Conservation (phyloP, 1,140 invertebrate genomes). For the Ceratina calcarata region DNA sequence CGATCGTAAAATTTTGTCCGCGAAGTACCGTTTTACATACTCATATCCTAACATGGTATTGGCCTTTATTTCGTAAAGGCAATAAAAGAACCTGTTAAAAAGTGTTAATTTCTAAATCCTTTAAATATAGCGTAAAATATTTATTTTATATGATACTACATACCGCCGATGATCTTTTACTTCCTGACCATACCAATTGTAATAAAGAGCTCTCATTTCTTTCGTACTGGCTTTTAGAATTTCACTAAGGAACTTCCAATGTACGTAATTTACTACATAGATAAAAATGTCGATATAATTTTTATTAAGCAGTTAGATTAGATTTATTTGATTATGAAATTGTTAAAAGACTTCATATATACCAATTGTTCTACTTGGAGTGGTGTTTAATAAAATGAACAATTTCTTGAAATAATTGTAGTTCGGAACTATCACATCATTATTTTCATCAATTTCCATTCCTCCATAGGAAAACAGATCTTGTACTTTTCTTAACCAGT, state of each 20-base stretch:
- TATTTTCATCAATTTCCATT: background rate
- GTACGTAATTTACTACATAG: constrained; percentile 62
- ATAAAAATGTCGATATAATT: background rate
- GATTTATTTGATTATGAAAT: background rate
- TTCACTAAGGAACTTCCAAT: constrained; percentile 59
- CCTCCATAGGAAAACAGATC: background rate
- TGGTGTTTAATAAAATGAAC: constrained; percentile 24
- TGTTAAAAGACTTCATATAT: background rate
- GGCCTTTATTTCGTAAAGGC: background rate
- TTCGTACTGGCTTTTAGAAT: constrained; percentile 48
- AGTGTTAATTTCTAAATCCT: too few relatives aligned
- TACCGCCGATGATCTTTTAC: too few relatives aligned
- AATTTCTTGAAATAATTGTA: constrained; percentile 21
- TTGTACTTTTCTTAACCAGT: constrained; percentile 38
- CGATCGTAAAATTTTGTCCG: constrained; percentile 11
- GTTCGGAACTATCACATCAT: background rate
- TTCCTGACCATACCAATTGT: background rate
- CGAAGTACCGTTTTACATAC: constrained; percentile 19
- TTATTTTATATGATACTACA: too few relatives aligned
- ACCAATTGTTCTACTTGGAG: constrained; percentile 48
- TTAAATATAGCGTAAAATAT: too few relatives aligned
- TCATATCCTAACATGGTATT: constrained; percentile 11
- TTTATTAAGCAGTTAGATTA: background rate
- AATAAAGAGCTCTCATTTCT: constrained; percentile 41
- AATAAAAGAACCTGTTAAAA: too few relatives aligned